Percentiles rank a stretch among this genome's conserved stretches.
Conservation (phyloP, 2,797 vertebrate species). For the Protonibea diacanthus region DNA sequence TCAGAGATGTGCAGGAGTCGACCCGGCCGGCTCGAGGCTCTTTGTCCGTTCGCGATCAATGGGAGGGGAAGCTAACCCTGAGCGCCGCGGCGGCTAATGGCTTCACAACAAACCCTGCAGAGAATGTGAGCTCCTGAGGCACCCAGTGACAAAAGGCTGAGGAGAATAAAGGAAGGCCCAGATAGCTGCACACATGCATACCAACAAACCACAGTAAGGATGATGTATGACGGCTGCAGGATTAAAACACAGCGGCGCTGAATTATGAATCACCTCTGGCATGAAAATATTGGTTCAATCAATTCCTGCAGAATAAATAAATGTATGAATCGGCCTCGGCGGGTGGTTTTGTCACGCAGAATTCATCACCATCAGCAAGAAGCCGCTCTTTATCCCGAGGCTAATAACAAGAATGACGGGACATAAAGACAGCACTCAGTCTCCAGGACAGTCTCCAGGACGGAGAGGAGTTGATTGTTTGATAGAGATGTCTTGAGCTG, state of each 20-base stretch:
- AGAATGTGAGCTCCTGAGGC: constrained; percentile 50
- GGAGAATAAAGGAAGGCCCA: constrained; percentile 15
- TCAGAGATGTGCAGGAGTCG: constrained; percentile 4
- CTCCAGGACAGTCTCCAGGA: background rate
- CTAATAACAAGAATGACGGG: constrained; percentile 17
- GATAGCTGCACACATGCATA: constrained; percentile 28
- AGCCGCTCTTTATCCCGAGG: constrained; percentile 38
- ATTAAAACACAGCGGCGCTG: constrained; percentile 39
- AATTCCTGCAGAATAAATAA: constrained; percentile 55
- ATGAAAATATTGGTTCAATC: constrained; percentile 53
- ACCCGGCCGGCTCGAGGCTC: constrained; percentile 11
- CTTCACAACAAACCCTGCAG: constrained; percentile 55
- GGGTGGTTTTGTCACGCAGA: constrained; percentile 12
- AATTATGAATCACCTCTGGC: constrained; percentile 50
- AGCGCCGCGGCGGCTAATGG: constrained; percentile 51
- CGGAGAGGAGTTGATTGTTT: accelerated
- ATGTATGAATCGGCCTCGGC: constrained; percentile 15
- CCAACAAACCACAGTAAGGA: constrained; percentile 27
- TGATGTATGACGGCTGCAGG: constrained; percentile 43
- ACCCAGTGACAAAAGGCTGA: constrained; percentile 20
- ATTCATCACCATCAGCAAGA: constrained; percentile 49
- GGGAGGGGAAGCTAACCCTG: constrained; percentile 30
- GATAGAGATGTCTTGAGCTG: background rate
- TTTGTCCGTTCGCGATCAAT: constrained; percentile 40
- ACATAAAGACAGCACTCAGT: background rate